phyloP scores from a whole-genome alignment of 2,888 invertebrate genomes.

The Hirtodrosophila confusa region DNA sequence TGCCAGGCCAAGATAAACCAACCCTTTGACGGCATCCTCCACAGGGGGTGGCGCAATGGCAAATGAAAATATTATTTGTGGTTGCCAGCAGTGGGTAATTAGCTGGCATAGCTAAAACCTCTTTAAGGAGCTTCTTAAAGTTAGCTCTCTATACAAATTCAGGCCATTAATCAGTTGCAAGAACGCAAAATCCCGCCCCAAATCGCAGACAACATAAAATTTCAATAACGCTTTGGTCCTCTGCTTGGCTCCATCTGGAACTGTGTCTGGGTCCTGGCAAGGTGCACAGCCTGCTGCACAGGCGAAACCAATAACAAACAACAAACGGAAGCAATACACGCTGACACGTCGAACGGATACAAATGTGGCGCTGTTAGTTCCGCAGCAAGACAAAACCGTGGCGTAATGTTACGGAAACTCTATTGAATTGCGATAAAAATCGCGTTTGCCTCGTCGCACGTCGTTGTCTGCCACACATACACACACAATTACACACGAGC shows the following conservation, averaged over 20 bases:
- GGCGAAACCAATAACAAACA: conserved; percentile 56
- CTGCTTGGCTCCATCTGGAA: conserved; percentile 10
- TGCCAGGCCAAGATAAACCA: conserved; percentile 62
- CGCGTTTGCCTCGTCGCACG: conserved; percentile 74
- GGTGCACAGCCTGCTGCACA: conserved; percentile 56
- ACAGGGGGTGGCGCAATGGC: conserved; percentile 8
- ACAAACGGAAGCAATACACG: conserved; percentile 79
- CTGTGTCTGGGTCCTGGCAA: conserved; percentile 38
- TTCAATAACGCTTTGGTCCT: conserved; percentile 63
- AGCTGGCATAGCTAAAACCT: conserved; percentile 46
- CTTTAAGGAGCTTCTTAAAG: conserved; percentile 33
- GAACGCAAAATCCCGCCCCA: conserved; percentile 60
- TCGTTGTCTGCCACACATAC: conserved; percentile 41
- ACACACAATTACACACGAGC: conserved; percentile 14
- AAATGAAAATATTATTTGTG: conserved; percentile 74
- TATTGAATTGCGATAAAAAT: conserved; percentile 83
- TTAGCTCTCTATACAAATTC: conserved; percentile 2
- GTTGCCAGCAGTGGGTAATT: conserved; percentile 80
- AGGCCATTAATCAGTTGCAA: conserved; percentile 63
- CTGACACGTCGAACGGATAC: conserved; percentile 81
- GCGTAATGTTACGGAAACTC: conserved; percentile 79
- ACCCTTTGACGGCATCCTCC: conserved; percentile 58
- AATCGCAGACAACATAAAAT: conserved; percentile 78
- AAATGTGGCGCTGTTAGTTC: conserved; percentile 79
- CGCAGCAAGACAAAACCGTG: conserved; percentile 71